Percentiles rank a stretch among this genome's conserved stretches.
phyloP scores from a whole-genome alignment of 2,113 vertebrate genomes.

The Spermophilus dauricus region DNA sequence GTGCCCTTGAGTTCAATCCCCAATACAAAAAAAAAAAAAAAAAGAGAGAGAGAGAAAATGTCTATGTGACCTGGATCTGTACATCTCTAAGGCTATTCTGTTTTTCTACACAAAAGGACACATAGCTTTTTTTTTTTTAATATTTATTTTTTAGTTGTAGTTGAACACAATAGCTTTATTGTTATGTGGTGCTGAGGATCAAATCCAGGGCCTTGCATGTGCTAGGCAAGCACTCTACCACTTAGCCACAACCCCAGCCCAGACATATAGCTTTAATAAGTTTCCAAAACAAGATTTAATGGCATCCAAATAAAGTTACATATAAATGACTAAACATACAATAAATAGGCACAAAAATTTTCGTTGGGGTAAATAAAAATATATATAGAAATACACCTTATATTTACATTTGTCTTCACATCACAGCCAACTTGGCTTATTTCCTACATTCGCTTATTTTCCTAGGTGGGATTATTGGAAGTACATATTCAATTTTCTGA shows the following conservation, averaged over 20 bases:
- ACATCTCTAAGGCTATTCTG: not conserved
- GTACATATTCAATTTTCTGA: not conserved
- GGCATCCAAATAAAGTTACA: not conserved
- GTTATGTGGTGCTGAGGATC: too few species aligned
- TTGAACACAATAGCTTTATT: too few species aligned
- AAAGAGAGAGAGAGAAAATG: not conserved
- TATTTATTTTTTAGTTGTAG: too few species aligned
- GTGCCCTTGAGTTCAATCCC: too few species aligned
- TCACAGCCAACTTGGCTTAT: not conserved
- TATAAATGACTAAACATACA: not conserved
- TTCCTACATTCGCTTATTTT: not conserved
- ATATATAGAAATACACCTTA: not conserved
- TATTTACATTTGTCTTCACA: not conserved
- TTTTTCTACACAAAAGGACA: slow-evolving; percentile 25
- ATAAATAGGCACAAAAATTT: not conserved
- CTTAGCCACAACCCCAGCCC: too few species aligned
- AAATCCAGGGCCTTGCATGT: too few species aligned
- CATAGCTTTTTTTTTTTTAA: not conserved
- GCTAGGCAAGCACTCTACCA: too few species aligned
- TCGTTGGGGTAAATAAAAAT: not conserved
- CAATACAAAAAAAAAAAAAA: too few species aligned
- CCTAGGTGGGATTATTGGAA: not conserved
- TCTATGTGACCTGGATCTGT: not conserved
- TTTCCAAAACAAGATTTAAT: not conserved
- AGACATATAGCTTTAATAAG: not conserved